phyloP scores from a whole-genome alignment of 2,888 invertebrate genomes.

The Pedicia rivosa region DNA sequence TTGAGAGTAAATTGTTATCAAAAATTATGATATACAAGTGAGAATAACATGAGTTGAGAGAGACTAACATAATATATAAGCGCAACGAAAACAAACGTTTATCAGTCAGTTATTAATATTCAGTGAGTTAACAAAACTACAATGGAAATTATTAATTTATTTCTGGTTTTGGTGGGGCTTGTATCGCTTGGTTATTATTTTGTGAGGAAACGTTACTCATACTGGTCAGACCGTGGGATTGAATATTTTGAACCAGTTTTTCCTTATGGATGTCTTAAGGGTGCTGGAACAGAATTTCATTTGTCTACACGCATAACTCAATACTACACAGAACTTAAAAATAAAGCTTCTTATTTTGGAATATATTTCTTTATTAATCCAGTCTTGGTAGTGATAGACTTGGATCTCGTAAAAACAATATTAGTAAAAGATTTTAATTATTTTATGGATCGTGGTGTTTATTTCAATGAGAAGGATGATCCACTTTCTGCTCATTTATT shows the following conservation, averaged over 20 bases:
- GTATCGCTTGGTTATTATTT: no score
- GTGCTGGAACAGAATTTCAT: slow-evolving; percentile 7
- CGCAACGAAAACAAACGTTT: no score
- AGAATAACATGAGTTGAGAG: no score
- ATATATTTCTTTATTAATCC: slow-evolving; percentile 19
- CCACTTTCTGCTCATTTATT: slow-evolving; percentile 24
- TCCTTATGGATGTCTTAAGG: slow-evolving; percentile 17
- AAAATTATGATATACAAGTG: no score
- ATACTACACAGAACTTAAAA: slow-evolving; percentile 19
- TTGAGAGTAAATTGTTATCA: no score
- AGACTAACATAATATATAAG: no score
- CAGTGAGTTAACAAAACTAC: background rate
- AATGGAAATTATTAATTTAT: slow-evolving; percentile 1
- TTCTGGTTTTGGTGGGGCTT: no score
- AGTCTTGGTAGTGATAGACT: slow-evolving; percentile 16
- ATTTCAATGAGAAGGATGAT: slow-evolving; percentile 21
- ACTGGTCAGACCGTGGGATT: slow-evolving; percentile 11
- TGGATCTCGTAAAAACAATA: slow-evolving; percentile 22
- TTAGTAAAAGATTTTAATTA: slow-evolving; percentile 25
- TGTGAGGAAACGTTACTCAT: slow-evolving; percentile 9
- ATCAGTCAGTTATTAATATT: background rate
- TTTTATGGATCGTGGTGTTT: slow-evolving; percentile 25
- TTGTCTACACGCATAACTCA: slow-evolving; percentile 16
- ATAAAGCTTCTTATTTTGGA: slow-evolving; percentile 18
- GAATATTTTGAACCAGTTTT: slow-evolving; percentile 14